Base-by-base conservation (phyloP, 2,888 invertebrate genomes). In the Hecatera dysodea region DNA sequence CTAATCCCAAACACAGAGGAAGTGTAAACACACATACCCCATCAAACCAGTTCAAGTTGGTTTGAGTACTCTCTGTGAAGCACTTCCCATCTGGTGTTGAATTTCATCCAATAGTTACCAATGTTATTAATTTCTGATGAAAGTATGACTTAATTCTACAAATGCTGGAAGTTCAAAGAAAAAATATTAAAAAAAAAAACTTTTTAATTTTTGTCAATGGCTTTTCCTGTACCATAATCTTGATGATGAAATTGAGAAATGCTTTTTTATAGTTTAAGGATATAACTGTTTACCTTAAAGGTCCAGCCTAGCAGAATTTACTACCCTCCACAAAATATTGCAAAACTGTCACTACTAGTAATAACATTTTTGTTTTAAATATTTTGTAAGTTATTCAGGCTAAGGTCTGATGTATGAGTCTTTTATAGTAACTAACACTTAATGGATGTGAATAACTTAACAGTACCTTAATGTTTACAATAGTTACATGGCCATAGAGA, bases 1-100 rank as follows among this genome's bases (percentile, higher is more conserved):
- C 68, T 78, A 81, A 82, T 81, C 67, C 75, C 66, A 83, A 89
- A 82, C 87, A 86, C 53, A n/a, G 42, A 62, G 63, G 72, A 53
- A 70, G 67, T 82, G 66, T 79, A 73, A 84, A 83, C 73, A 88
- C 76, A 85, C 72, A 74, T 63, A 81, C 83, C 69, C 70, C 81
- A 82, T 84, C 63, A 9, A 82, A 84, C 89, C 59, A 63, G 83
- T 72, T 83, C 36, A 33, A 71, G 70, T 81, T 44, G 61, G 83
- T 79, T 73, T 12, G 19, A 62, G 19, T 53, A 63, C 78, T 72
- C 59, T 57, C 22, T 57, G 73, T 67, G 63, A 73, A 67, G 64
- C 42, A 36, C 57, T 78, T 79, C 68, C 77, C 83, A 88, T 50
- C 82, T 86, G 82, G 79, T 72, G 42, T 65, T 67, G 44, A 29